Percentiles rank a stretch among this genome's conserved stretches.
These are phyloP conservation scores for Pao palembangensis DNA, from an alignment of 2,113 vertebrate genomes.

Conservation along the genomic window DNA sequence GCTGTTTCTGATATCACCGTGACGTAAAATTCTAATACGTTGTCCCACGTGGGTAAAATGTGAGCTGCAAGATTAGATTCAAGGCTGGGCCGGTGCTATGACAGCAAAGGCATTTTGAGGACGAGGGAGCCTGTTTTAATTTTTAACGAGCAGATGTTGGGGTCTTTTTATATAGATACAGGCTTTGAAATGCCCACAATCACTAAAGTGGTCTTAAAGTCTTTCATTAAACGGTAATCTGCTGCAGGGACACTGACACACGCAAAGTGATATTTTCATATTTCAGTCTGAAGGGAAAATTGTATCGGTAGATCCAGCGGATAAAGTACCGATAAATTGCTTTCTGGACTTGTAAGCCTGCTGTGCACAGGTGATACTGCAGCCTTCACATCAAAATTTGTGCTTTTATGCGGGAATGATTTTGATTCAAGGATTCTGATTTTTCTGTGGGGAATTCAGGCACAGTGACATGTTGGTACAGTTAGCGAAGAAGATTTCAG, in stretches of 20 bases:
- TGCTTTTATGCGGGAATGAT: too few relatives aligned
- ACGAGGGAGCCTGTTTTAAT: slow-evolving; percentile 6
- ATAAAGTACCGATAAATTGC: background rate
- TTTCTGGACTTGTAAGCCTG: background rate
- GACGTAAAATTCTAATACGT: slow-evolving; percentile 9
- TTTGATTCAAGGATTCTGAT: too few relatives aligned
- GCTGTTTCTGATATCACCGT: background rate
- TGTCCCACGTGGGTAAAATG: slow-evolving; percentile 10
- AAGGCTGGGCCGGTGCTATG: too few relatives aligned
- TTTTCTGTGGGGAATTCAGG: too few relatives aligned
- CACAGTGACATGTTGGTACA: too few relatives aligned
- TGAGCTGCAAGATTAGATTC: background rate
- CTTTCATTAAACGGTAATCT: background rate
- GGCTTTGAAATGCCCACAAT: slow-evolving; percentile 9
- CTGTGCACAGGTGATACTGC: too few relatives aligned
- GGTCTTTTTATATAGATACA: background rate
- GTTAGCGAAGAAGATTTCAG: too few relatives aligned
- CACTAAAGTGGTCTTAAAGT: background rate
- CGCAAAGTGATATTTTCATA: slow-evolving; percentile 7
- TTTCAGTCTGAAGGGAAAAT: background rate
- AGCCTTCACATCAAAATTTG: too few relatives aligned
- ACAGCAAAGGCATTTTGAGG: background rate
- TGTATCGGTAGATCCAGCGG: background rate
- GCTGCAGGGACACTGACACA: background rate
- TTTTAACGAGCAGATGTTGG: slow-evolving; percentile 13